Evolutionary conservation across 2,113 vertebrate genomes (phyloP).

Genomic region (Chaenocephalus aceratus): DNA sequence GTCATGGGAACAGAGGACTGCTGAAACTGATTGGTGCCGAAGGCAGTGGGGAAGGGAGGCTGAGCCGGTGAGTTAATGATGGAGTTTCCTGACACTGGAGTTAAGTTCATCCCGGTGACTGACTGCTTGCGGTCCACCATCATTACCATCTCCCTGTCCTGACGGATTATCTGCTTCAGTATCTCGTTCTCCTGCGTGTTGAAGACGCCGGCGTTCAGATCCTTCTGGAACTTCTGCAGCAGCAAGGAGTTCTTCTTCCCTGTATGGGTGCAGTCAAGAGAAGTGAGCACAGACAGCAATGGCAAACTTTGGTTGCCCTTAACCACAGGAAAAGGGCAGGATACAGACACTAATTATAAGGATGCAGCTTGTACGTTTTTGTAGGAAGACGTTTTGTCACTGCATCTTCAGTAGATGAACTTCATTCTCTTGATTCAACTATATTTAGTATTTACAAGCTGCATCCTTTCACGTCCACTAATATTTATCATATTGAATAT

Average conservation of each 20-base stretch:
- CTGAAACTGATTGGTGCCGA: constrained; percentile 85
- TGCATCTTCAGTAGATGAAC: not conserved
- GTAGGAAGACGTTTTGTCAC: not conserved
- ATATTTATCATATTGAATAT: constrained; percentile 40
- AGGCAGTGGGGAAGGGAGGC: constrained; percentile 81
- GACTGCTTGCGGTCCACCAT: constrained; percentile 88
- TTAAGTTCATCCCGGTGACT: constrained; percentile 86
- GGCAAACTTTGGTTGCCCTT: constrained; percentile 52
- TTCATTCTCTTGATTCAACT: not conserved
- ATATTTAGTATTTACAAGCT: constrained; percentile 54
- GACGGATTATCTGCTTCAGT: constrained; percentile 98
- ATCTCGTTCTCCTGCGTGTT: constrained; percentile 99
- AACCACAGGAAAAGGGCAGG: constrained; percentile 49
- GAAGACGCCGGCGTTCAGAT: constrained; percentile 98
- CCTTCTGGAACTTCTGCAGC: constrained; percentile 98
- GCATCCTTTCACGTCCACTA: constrained; percentile 66
- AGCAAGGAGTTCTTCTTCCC: constrained; percentile 99
- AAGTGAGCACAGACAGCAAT: constrained; percentile 62
- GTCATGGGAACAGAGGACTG: constrained; percentile 88
- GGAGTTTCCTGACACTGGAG: constrained; percentile 89
- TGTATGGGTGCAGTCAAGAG: constrained; percentile 77
- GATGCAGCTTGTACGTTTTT: constrained; percentile 63
- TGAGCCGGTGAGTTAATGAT: constrained; percentile 92
- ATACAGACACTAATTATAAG: constrained; percentile 28
- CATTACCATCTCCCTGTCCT: constrained; percentile 97